phyloP scores from a whole-genome alignment of 2,113 vertebrate species.

The Mirza zaza region DNA sequence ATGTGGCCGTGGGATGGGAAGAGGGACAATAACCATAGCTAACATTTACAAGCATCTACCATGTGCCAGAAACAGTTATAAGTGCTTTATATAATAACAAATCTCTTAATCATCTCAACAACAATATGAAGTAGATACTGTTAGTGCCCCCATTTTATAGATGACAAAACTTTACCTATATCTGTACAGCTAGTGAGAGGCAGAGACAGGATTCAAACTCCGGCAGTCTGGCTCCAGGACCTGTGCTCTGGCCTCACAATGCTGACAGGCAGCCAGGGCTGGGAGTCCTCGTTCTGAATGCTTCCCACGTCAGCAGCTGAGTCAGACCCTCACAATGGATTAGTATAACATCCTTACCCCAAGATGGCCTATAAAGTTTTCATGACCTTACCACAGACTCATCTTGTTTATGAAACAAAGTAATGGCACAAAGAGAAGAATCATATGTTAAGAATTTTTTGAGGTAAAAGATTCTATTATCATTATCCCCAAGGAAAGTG shows the following conservation, averaged over 20 bases:
- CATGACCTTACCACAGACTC: neutral
- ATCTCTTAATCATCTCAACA: neutral
- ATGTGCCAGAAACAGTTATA: neutral
- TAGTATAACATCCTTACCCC: neutral
- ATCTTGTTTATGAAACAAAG: conserved; percentile 19
- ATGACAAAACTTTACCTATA: neutral
- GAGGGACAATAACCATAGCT: neutral
- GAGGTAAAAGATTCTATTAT: conserved; percentile 1
- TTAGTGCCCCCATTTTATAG: neutral
- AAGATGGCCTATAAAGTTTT: conserved; percentile 26
- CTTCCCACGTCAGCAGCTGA: neutral
- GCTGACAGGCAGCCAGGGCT: neutral
- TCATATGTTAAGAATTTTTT: neutral
- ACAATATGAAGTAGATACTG: neutral
- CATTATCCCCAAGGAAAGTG: neutral
- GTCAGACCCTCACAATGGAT: neutral
- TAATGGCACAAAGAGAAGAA: neutral
- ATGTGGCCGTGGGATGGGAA: neutral
- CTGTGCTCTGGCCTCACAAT: neutral
- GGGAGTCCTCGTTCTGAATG: neutral
- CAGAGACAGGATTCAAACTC: neutral
- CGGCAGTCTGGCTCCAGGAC: neutral
- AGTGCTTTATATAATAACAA: neutral
- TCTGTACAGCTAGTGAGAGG: neutral
- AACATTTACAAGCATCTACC: neutral